A percentile compares a stretch with the other conserved stretches of the same genome.
phyloP scores from a whole-genome alignment of 2,797 vertebrate genomes.

The Linurgus olivaceus region DNA sequence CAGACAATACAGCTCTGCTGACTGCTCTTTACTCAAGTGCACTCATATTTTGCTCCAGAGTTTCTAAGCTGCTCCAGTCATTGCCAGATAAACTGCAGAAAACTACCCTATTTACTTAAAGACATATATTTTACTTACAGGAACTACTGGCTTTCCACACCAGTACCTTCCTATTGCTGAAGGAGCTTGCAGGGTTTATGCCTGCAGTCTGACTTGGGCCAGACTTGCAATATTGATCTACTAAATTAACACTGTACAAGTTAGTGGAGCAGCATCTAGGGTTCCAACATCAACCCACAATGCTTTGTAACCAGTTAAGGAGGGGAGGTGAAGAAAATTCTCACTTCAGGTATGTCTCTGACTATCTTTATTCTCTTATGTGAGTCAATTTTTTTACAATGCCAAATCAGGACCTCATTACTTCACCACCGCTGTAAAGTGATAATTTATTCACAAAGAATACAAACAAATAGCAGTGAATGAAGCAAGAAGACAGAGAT shows the following conservation, averaged over 20 bases:
- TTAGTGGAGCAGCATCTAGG: background rate
- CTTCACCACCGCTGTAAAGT: background rate
- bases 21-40: background rate
- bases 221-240: background rate
- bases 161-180: background rate
- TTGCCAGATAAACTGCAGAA: background rate
- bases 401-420: background rate
- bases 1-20: background rate
- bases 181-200: background rate
- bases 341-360: background rate
- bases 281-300: fast-evolving
- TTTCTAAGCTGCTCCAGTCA: background rate
- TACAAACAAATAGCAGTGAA: background rate
- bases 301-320: background rate
- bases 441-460: background rate
- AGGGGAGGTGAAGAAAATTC: background rate
- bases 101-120: background rate
- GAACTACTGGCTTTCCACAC: background rate
- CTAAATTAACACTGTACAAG: background rate
- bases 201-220: background rate
- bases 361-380: background rate
- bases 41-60: background rate
- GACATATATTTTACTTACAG: background rate
- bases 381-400: background rate
- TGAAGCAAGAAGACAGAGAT: background rate